phyloP scores from a whole-genome alignment of 1,140 invertebrate genomes.

The Trypoxylus dichotomus region DNA sequence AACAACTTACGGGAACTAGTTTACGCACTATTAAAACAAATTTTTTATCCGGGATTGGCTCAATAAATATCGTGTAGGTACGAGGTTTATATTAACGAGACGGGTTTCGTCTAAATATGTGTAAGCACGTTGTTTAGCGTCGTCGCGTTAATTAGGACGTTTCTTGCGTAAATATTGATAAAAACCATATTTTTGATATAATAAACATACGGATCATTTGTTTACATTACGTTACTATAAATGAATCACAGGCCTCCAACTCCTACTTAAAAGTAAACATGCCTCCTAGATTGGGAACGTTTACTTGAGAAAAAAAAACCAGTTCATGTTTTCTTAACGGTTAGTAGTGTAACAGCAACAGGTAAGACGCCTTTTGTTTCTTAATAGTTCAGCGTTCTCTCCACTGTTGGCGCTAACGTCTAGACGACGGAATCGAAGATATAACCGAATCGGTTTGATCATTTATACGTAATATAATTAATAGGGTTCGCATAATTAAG shows the following conservation, averaged over 20 bases:
- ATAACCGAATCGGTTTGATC: not conserved
- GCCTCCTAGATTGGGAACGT: not conserved
- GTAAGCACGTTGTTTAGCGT: too few relatives aligned
- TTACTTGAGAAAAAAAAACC: slow-evolving; percentile 14
- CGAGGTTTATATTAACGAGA: too few relatives aligned
- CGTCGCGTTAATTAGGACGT: not conserved
- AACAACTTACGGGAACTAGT: too few relatives aligned
- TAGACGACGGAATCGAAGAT: not conserved
- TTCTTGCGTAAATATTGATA: slow-evolving; percentile 18
- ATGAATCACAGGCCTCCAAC: slow-evolving; percentile 9
- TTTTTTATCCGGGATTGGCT: too few relatives aligned
- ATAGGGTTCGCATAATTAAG: not conserved
- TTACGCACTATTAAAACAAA: too few relatives aligned
- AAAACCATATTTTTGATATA: slow-evolving; percentile 16
- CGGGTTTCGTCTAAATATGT: too few relatives aligned
- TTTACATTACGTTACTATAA: slow-evolving; percentile 24
- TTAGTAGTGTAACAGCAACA: slow-evolving; percentile 45
- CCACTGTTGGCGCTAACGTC: slow-evolving; percentile 45
- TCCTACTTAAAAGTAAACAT: slow-evolving; percentile 15
- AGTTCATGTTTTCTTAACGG: slow-evolving; percentile 39
- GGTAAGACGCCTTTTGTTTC: slow-evolving; percentile 41
- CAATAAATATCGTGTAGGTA: too few relatives aligned
- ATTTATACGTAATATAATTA: not conserved
- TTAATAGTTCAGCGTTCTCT: slow-evolving; percentile 42
- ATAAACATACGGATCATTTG: slow-evolving; percentile 18